Percentiles rank a stretch among this genome's conserved stretches.
These are phyloP conservation scores for Diplazon laetatorius DNA, from an alignment of 2,888 invertebrate species.

Conservation along the genomic window DNA sequence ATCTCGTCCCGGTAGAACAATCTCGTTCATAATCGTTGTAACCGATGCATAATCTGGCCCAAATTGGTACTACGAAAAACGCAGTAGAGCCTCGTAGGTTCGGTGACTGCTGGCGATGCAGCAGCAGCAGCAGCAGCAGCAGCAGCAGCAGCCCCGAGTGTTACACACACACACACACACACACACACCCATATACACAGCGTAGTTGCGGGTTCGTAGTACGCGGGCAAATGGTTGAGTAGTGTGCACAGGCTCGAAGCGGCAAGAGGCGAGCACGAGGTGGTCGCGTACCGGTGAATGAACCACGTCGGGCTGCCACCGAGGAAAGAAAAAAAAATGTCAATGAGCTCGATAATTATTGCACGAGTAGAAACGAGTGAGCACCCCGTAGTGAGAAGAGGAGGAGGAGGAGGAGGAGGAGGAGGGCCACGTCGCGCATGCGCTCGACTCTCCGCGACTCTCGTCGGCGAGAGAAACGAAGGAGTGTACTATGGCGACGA, in stretches of 20 bases:
- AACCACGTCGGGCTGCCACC: constrained; percentile 52
- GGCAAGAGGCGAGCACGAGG: constrained; percentile 51
- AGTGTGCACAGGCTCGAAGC: neutral
- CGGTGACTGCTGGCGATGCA: constrained; percentile 30
- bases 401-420: constrained; percentile 24
- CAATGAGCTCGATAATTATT: constrained; percentile 80
- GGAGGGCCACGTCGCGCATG: constrained; percentile 52
- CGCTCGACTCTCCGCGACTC: constrained; percentile 40
- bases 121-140: neutral
- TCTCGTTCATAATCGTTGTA: constrained; percentile 3
- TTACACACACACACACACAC: no score
- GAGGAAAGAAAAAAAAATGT: constrained; percentile 72
- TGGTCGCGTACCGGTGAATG: constrained; percentile 66
- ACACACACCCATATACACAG: no score
- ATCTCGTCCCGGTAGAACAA: neutral
- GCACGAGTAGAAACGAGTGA: constrained; percentile 68
- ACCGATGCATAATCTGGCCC: no score
- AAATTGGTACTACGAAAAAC: neutral
- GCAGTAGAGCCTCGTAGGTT: constrained; percentile 26
- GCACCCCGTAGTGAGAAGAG: constrained; percentile 36
- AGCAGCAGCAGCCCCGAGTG: neutral
- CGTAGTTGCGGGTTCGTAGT: neutral
- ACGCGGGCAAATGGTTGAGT: neutral
- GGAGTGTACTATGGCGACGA: constrained; percentile 32
- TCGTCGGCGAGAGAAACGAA: constrained; percentile 32